Percentiles rank a stretch among this genome's conserved stretches.
Evolutionary conservation across 30 jellyfish, hydroid and myxozoan species (phyloP).

Genomic region (Morbakka virulenta): DNA sequence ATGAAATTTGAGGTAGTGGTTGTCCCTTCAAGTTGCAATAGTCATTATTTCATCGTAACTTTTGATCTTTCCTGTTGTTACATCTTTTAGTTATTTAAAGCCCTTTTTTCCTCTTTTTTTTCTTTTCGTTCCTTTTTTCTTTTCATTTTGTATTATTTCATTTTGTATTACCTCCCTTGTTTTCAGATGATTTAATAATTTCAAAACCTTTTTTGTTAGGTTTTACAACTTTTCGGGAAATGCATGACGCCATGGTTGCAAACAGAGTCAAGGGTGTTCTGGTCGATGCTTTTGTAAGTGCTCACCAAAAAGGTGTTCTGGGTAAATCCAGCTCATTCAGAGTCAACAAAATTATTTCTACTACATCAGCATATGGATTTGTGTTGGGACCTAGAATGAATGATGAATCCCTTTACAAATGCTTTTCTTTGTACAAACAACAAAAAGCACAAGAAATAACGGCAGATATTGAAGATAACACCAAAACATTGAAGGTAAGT

Average conservation of each 20-base stretch:
- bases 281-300: constrained; percentile 86
- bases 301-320: constrained; percentile 46
- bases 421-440: constrained; percentile 55
- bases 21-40: too few relatives aligned
- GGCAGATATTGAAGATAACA: constrained; percentile 49
- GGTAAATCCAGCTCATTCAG: constrained; percentile 41
- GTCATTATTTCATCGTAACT: too few relatives aligned
- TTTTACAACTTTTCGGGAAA: constrained; percentile 24
- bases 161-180: too few relatives aligned
- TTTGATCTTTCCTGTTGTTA: too few relatives aligned
- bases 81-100: too few relatives aligned
- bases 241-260: constrained; percentile 42
- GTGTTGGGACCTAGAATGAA: constrained; percentile 63
- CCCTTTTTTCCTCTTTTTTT: too few relatives aligned
- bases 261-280: constrained; percentile 61
- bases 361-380: constrained; percentile 66
- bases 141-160: too few relatives aligned
- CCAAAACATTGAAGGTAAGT: constrained; percentile 59
- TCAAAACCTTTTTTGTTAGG: constrained; percentile 21
- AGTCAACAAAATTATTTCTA: constrained; percentile 61
- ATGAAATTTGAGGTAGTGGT: too few relatives aligned
- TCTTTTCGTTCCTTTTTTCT: too few relatives aligned
- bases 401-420: constrained; percentile 12
- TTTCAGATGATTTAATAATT: too few relatives aligned
- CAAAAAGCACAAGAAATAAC: constrained; percentile 65